These are phyloP conservation scores for Melinopterus prodromus DNA, from an alignment of 2,888 invertebrate species.

Conservation along the genomic window DNA sequence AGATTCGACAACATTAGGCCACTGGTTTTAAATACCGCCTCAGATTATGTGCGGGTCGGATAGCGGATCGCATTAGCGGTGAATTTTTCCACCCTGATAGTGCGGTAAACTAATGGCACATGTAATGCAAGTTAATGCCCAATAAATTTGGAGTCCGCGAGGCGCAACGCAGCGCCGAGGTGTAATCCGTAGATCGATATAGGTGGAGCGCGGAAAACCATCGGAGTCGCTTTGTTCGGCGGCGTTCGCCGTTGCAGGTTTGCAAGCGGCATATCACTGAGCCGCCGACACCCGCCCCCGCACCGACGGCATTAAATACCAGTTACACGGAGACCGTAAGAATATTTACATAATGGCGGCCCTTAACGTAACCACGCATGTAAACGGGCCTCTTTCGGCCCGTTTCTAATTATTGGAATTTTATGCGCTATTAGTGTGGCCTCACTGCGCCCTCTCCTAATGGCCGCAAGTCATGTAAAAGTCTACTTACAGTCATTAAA, in stretches of 20 bases:
- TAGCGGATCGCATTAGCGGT: constrained; percentile 13
- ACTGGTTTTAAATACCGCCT: too few relatives aligned
- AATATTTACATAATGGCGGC: constrained; percentile 33
- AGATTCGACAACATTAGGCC: too few relatives aligned
- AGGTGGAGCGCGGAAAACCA: constrained; percentile 6
- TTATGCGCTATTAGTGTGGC: constrained; percentile 30
- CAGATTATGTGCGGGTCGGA: neutral
- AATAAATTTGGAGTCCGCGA: constrained; percentile 5
- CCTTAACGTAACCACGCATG: constrained; percentile 30
- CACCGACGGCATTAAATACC: constrained; percentile 9
- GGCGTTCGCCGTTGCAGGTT: too few relatives aligned
- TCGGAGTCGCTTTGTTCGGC: neutral
- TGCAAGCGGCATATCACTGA: too few relatives aligned
- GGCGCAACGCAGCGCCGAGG: constrained; percentile 5
- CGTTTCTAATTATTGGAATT: constrained; percentile 32
- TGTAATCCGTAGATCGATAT: constrained; percentile 17
- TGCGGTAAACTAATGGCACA: constrained; percentile 14
- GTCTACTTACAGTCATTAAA: constrained; percentile 36
- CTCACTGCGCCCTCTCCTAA: constrained; percentile 25
- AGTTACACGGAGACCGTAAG: constrained; percentile 13
- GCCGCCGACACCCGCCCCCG: neutral
- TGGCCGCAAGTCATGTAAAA: constrained; percentile 33
- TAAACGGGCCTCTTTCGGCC: constrained; percentile 28
- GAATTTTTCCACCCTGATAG: constrained; percentile 16
- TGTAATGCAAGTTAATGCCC: constrained; percentile 22